Evolutionary conservation across 2,113 vertebrate genomes (phyloP).

Genomic region (Mobula birostris): DNA sequence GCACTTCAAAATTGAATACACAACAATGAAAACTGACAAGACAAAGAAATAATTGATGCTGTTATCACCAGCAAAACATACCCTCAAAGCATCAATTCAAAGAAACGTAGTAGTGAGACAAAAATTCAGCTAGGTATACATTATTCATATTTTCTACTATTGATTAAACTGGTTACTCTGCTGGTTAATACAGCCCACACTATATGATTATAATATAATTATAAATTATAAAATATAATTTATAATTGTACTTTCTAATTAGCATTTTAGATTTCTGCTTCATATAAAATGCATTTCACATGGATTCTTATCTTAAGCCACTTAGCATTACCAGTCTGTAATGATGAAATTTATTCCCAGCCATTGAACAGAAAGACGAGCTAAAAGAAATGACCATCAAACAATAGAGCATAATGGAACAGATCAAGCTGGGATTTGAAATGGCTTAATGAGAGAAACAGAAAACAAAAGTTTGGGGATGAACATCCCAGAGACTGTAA

Average conservation of each 20-base stretch:
- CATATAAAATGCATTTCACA: too few relatives aligned
- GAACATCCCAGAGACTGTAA: background rate
- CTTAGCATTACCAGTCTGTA: too few relatives aligned
- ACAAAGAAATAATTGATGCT: background rate
- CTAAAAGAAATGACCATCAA: too few relatives aligned
- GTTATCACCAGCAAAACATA: background rate
- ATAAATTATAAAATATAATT: too few relatives aligned
- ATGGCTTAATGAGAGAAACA: too few relatives aligned
- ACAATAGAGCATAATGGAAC: too few relatives aligned
- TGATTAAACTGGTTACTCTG: background rate
- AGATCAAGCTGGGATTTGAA: background rate
- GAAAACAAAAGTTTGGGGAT: background rate
- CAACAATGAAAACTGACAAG: background rate
- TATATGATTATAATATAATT: too few relatives aligned
- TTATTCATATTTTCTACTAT: background rate
- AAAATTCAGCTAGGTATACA: background rate
- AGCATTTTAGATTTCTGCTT: too few relatives aligned
- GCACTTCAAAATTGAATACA: background rate
- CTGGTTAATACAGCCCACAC: background rate
- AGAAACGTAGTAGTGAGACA: background rate
- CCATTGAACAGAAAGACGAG: too few relatives aligned
- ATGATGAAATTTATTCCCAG: too few relatives aligned
- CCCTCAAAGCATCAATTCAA: background rate
- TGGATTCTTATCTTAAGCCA: too few relatives aligned
- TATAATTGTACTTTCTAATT: background rate